These are phyloP conservation scores for Ranitomeya imitator DNA, from an alignment of 2,113 vertebrate species.

Conservation along the genomic window DNA sequence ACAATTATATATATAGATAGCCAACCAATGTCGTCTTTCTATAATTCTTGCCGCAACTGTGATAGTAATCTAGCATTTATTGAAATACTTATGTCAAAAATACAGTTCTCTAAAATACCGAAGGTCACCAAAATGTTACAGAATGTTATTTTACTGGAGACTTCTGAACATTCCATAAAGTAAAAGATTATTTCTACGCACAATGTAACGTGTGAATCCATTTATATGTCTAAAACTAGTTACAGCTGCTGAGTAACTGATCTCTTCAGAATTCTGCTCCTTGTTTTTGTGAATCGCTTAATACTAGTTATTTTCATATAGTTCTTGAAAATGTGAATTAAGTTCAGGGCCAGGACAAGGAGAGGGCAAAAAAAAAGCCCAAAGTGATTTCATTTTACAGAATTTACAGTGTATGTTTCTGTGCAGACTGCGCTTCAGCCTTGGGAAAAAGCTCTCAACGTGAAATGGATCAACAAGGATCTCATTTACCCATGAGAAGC, in stretches of 20 bases:
- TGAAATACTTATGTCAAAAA: slow-evolving; percentile 6
- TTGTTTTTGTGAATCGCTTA: slow-evolving; percentile 6
- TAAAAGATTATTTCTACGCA: slow-evolving; percentile 9
- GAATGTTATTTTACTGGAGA: slow-evolving; percentile 19
- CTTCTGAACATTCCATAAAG: slow-evolving; percentile 25
- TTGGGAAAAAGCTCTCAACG: no score
- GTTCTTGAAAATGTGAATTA: background rate
- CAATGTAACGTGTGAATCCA: slow-evolving; percentile 1
- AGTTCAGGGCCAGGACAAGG: background rate
- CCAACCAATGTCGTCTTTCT: background rate
- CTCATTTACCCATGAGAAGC: no score
- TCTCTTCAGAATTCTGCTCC: background rate
- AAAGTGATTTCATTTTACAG: background rate
- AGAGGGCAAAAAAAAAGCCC: background rate
- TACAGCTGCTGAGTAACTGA: background rate
- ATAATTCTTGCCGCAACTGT: background rate
- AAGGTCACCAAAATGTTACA: slow-evolving; percentile 11
- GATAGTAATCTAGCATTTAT: slow-evolving; percentile 32
- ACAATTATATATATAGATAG: background rate
- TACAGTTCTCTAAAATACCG: background rate
- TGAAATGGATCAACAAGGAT: no score
- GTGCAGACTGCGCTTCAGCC: no score
- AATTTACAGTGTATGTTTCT: background rate
- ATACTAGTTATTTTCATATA: background rate
- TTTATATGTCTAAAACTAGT: slow-evolving; percentile 1